A percentile compares a stretch with the other conserved stretches of the same genome.
Conservation (phyloP, 2,113 vertebrate genomes). For the Neopipo cinnamomea region DNA sequence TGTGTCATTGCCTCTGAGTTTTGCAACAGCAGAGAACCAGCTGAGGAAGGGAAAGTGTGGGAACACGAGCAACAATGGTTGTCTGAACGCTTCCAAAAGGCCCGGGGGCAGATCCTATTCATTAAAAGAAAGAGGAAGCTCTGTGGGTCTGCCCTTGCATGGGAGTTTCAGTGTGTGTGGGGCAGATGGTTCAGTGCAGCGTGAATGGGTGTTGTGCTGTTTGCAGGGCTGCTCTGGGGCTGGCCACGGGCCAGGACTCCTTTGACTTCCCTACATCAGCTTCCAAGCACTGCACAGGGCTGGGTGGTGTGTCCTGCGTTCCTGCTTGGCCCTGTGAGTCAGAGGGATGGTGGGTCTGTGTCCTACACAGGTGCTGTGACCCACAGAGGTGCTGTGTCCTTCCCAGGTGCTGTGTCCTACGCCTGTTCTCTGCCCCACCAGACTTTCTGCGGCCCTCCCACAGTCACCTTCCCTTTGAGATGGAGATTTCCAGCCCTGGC, state of each 20-base stretch:
- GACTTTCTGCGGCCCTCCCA: neutral
- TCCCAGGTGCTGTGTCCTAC: neutral
- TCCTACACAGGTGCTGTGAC: neutral
- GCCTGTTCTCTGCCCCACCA: neutral
- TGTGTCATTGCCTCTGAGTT: neutral
- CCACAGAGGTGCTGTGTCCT: too few relatives aligned
- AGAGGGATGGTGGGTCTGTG: fast-evolving
- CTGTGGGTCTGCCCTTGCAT: neutral
- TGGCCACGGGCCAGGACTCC: neutral
- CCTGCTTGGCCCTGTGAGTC: fast-evolving
- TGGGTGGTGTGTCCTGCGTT: neutral
- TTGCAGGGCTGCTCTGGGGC: neutral
- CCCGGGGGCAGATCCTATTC: neutral
- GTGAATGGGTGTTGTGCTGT: neutral
- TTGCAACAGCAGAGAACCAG: neutral
- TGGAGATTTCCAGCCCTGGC: neutral
- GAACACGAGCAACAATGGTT: neutral
- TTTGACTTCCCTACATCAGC: fast-evolving
- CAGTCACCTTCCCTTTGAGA: neutral
- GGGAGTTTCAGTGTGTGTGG: neutral
- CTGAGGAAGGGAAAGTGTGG: slow-evolving; percentile 43
- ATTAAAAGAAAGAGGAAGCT: slow-evolving; percentile 9
- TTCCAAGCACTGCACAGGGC: fast-evolving
- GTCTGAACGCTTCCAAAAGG: neutral
- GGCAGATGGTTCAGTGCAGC: neutral